Evolutionary conservation across 1,140 invertebrate species (phyloP), one percentile per base, ranked within the genome.

Genomic region (Rhyzopertha dominica): DNA sequence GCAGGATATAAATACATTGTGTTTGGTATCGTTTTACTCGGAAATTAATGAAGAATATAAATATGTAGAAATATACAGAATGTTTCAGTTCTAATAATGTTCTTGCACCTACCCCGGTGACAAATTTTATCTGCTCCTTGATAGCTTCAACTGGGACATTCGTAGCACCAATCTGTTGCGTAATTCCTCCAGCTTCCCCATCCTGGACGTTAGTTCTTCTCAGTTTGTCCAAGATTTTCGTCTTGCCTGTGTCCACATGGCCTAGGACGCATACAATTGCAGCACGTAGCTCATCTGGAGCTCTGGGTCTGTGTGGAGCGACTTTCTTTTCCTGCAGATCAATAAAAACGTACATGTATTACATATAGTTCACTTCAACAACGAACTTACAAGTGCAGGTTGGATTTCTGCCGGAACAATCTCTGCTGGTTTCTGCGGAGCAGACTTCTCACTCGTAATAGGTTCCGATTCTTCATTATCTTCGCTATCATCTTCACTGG

Each of bases 231-330:
- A 99, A 69, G 58, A 99, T 98, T 72, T 99, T 99, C 0, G 97
- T 99, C 77, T 99, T 99, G 28, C 95, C 96, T 0, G 97, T 99
- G 74, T 99, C 97, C 23, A 99, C 97, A 66, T 99, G 97, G n/a
- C 97, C 97, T 2, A 99, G 72, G 1, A 99, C 96, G 69, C 96
- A 99, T 1, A 99, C 94, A 14, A 99, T 92, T 7, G 95, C 92
- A 0, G 95, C 91, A 43, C 97, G 77, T 1, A 99, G 73, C 37
- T 83, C 77, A 41, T 95, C 88, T 4, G 83, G 61, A 3, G 72
- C 76, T 61, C 80, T 80, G 49, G 87, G 89, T 55, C 85, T 87
- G 61, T 95, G 90, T 24, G 89, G 88, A 8, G 85, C 84, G 57
- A 86, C 79, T 61, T 83, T 76, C 26, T 90, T 78, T 77, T 86